Base-by-base conservation (phyloP, 2,797 vertebrate genomes). In the Pterois miles region DNA sequence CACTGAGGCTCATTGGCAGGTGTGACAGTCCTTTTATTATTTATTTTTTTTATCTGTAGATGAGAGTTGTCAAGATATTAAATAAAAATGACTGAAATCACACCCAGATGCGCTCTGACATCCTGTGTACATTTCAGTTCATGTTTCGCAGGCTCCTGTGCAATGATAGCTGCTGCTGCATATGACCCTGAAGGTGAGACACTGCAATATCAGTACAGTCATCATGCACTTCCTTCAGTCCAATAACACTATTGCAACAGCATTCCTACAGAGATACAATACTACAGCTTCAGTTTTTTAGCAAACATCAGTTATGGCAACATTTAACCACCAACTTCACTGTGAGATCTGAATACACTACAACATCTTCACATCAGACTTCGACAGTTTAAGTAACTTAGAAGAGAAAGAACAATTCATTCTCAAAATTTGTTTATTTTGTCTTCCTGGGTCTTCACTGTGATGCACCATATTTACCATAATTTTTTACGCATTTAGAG, bases 1-100 rank as follows among this genome's bases (percentile, higher is more conserved):
- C 96, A 0, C 80, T 96, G 5, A 94, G 97, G 33, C 93, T 97
- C 74, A 8, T 96, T 6, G 97, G 97, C 93, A 97, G 97, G 97
- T 97, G 76, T 4, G 62, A 64, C 13, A 12, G 9, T 5, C 2
- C 8, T 23, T 31, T 5, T 46, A 5, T 59, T 1, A 9, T 5
- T 13, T 6, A 6, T 20, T 58, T 31, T 38, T 31, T 46, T 38
- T 16, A 33, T 63, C 33, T 63, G 5, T 48, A 13, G 10, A 8
- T 20, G 4, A n/a, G 13, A 52, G 3, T 23, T 58, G 48, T 57
- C 5, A 11, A 23, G 16, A 18, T 18, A 25, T 6, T 8, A 12
- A 25, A 33, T 57, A 4, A 27, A 22, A 72, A 9, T 23, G 1
- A 18, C 23, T 40, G 12, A 65, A 58, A 54, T 20, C 53, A 27